phyloP scores from a whole-genome alignment of 2,888 invertebrate genomes.

The Hypolimnas misippus region DNA sequence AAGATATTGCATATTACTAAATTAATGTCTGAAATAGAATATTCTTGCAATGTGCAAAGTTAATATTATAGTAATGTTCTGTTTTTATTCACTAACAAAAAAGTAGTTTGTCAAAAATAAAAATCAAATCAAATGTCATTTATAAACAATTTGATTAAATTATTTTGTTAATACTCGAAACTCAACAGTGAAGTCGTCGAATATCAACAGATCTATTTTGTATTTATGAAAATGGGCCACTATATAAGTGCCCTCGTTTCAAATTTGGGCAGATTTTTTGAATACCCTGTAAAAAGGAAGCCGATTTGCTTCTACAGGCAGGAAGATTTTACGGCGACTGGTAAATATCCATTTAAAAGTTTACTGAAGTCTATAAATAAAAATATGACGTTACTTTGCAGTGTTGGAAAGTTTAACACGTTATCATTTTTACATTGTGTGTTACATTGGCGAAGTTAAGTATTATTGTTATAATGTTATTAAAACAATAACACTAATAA shows the following conservation, averaged over 20 bases:
- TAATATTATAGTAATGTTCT: too few species aligned
- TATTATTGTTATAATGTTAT: too few species aligned
- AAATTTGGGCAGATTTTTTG: slow-evolving; percentile 77
- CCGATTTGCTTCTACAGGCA: slow-evolving; percentile 84
- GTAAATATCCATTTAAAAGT: slow-evolving; percentile 48
- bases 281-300: slow-evolving; percentile 84
- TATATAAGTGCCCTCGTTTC: slow-evolving; percentile 72
- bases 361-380: neutral
- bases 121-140: neutral
- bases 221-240: slow-evolving; percentile 67
- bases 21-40: too few species aligned
- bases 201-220: too few species aligned
- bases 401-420: too few species aligned
- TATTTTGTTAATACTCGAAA: neutral
- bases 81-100: neutral
- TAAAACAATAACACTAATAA: too few species aligned
- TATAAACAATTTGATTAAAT: neutral
- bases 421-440: too few species aligned
- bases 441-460: too few species aligned
- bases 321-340: slow-evolving; percentile 83
- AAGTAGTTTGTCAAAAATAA: neutral
- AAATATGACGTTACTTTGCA: too few species aligned
- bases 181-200: too few species aligned
- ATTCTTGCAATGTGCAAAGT: too few species aligned
- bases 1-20: too few species aligned